phyloP scores from a whole-genome alignment of 2,113 vertebrate species.

The Gopherus flavomarginatus region DNA sequence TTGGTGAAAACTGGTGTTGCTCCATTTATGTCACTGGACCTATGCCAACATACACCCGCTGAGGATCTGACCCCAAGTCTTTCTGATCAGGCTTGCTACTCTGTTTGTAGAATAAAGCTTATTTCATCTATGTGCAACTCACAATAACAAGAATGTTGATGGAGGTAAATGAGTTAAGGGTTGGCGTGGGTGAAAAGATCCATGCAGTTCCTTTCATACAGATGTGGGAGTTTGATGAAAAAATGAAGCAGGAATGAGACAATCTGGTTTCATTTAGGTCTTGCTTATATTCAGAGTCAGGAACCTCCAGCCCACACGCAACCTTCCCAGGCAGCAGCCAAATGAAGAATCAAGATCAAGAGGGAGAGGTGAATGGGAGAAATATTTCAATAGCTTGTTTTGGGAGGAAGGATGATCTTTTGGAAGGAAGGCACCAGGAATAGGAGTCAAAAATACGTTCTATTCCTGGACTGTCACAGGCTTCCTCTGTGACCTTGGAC shows the following conservation, averaged over 20 bases:
- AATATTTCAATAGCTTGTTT: conserved; percentile 14
- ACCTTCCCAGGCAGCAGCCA: not conserved
- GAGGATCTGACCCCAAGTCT: fast-evolving
- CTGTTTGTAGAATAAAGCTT: not conserved
- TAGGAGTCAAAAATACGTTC: not conserved
- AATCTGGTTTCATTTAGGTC: conserved; percentile 59
- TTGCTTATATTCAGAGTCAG: conserved; percentile 35
- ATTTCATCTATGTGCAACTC: not conserved
- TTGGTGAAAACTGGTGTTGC: not conserved
- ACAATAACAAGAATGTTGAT: not conserved
- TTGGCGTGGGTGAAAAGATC: conserved; percentile 16
- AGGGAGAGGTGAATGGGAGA: not conserved
- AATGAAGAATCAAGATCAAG: conserved; percentile 28
- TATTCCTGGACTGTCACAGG: not conserved
- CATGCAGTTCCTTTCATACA: fast-evolving
- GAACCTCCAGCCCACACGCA: conserved; percentile 43
- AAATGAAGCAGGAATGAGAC: conserved; percentile 35
- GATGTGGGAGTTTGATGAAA: conserved; percentile 19
- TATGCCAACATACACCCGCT: fast-evolving
- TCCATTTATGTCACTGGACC: not conserved
- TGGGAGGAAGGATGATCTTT: not conserved
- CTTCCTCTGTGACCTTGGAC: not conserved
- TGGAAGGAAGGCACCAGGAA: not conserved
- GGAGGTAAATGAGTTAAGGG: fast-evolving
- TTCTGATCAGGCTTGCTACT: not conserved